A percentile compares a stretch with the other conserved stretches of the same genome.
Conservation (phyloP, 2,888 invertebrate species). For the Apocheima hispidaria region DNA sequence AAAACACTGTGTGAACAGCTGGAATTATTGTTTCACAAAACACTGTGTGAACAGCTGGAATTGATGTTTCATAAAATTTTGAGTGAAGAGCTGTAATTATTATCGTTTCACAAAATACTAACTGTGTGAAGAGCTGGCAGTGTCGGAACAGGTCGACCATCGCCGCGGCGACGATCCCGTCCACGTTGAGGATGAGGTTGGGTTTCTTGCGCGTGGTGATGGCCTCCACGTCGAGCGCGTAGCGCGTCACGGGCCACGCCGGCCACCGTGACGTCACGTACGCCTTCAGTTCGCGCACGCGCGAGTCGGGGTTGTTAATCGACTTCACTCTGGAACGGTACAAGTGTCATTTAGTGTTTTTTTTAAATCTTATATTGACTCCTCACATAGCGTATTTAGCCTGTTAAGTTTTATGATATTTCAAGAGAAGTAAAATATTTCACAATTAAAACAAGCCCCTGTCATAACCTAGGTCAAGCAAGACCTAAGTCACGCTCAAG, state of each 20-base stretch:
- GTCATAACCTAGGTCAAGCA: too few species aligned
- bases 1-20: too few species aligned
- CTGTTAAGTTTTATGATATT: too few species aligned
- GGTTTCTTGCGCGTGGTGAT: constrained; percentile 99
- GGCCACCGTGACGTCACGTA: constrained; percentile 98
- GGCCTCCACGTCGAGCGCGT: constrained; percentile 99
- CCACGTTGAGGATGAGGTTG: constrained; percentile 99
- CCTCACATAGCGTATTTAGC: too few species aligned
- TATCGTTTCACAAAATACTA: constrained; percentile 52
- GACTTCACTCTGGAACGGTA: constrained; percentile 88
- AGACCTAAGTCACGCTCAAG: too few species aligned
- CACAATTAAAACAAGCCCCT: too few species aligned
- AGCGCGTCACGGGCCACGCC: constrained; percentile 96
- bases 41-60: too few species aligned
- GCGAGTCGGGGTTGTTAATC: constrained; percentile 99
- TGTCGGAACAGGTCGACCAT: constrained; percentile 98
- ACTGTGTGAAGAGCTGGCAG: constrained; percentile 97
- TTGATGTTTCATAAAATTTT: too few species aligned
- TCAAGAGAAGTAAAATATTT: too few species aligned
- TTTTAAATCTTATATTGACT: too few species aligned
- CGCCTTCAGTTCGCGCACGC: constrained; percentile 98
- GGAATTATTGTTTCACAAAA: too few species aligned
- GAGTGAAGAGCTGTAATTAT: too few species aligned
- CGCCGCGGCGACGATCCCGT: constrained; percentile 98
- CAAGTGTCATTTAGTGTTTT: not conserved